Evolutionary conservation across 2,888 invertebrate species (phyloP), one percentile per base, ranked within the genome.

Genomic region (Sesia bembeciformis): DNA sequence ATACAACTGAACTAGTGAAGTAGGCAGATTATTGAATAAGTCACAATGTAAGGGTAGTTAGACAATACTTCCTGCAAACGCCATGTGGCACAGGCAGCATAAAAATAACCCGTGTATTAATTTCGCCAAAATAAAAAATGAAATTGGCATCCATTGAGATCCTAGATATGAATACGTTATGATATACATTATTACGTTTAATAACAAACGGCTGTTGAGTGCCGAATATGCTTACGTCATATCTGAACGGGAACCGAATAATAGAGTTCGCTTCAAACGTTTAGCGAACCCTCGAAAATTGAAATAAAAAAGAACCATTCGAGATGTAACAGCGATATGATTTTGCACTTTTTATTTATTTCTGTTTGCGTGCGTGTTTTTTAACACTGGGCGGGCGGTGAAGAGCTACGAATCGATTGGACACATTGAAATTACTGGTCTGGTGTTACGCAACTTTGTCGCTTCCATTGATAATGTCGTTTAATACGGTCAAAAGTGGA

Each of bases 281-380:
- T 89, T 88, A 89, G 82, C 81, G 81, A 81, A 86, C 88, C 88
- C 88, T 86, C 83, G 74, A 77, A 85, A 84, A 85, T 84, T 83
- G 84, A 84, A 86, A 86, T 87, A 88, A 88, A 86, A 84, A 86
- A 82, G 70, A 73, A 76, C 76, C 80, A 84, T 85, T 82, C 79
- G 85, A 87, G 87, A 86, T 87, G 85, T 85, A 86, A 83, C 85
- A 81, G 83, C 85, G 79, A 84, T 88, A 87, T 88, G 88, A 88
- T 86, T 86, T 86, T 81, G 88, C 87, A 86, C 76, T 85, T 88
- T 85, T 81, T 74, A 70, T 66, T 73, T 74, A 68, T 74, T 69
- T 67, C 70, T 72, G 69, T 77, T 75, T 79, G 70, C 67, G 68
- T 74, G 75, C 75, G 70, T 80, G 81, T 79, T 85, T 84, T 57